Evolutionary conservation across 2,113 vertebrate species (phyloP), one percentile per base, ranked within the genome.

Genomic region (Corythornis vintsioides): DNA sequence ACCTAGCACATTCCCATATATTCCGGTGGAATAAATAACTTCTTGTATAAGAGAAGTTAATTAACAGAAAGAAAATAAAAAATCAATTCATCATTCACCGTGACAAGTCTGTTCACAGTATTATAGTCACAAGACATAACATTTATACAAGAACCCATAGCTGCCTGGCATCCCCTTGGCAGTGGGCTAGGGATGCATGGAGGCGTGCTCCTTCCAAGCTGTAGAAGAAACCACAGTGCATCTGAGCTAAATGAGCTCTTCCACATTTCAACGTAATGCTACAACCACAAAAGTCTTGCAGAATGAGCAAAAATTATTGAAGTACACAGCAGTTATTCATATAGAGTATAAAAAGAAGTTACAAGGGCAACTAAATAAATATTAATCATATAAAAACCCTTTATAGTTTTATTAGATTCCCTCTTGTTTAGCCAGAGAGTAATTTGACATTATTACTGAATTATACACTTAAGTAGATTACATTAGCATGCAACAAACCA

Each of bases 391-490:
- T 84, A n/a, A 72, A 55, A 79, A 29, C 63, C 43, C 48, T 82
- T 87, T 15, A 40, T 13, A 33, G 26, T 33, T 65, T 77, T 82
- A 88, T 75, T 82, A 42, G 80, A 90, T 82, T 75, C 35, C 40
- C 20, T 75, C 84, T 69, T 79, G 14, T 87, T 93, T 81, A 79
- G 61, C 70, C 57, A 90, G 74, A 81, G 50, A 78, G 40, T 38
- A 82, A 86, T 89, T 45, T 69, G 57, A 91, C 63, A 75, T 93
- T 89, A 57, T 61, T 77, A 81, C n/a, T 28, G 64, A 91, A 87
- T 66, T 85, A 70, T 42, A 55, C 21, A 87, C 63, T 79, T 65
- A 84, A 85, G 7, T 55, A 55, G 79, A 85, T 92, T 29, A 65
- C 55, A 57, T 61, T 73, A 72, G 19, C 24, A 28, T 61, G n/a